A percentile compares a stretch with the other conserved stretches of the same genome.
Conservation (phyloP, 2,797 vertebrate genomes). For the Hemitrygon akajei region DNA sequence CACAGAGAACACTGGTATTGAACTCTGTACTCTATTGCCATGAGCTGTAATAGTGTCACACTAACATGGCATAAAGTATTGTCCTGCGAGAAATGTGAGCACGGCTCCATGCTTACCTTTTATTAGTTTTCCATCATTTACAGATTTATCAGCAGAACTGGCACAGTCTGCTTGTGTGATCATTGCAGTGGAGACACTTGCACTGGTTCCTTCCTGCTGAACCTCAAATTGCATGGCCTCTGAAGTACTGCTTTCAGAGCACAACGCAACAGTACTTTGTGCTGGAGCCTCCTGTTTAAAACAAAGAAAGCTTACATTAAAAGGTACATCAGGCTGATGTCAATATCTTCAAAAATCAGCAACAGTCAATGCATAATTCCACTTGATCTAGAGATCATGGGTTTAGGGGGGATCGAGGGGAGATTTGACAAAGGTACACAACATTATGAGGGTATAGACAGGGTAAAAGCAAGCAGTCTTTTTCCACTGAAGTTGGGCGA, state of each 20-base stretch:
- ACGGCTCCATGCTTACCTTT: constrained; percentile 68
- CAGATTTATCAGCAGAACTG: constrained; percentile 48
- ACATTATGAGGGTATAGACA: too few species aligned
- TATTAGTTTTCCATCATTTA: constrained; percentile 68
- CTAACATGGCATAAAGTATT: neutral
- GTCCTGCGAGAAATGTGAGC: too few species aligned
- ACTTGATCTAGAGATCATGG: too few species aligned
- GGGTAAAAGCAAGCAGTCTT: too few species aligned
- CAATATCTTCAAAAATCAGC: neutral
- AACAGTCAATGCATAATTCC: neutral
- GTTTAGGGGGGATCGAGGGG: too few species aligned
- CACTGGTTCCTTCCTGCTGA: neutral
- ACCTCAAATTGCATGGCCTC: neutral
- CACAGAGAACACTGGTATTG: too few species aligned
- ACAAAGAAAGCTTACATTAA: neutral
- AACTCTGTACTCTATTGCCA: too few species aligned
- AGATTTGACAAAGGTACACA: too few species aligned
- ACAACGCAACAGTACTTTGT: neutral
- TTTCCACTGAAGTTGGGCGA: too few species aligned
- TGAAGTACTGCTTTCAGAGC: neutral
- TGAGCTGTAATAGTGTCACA: too few species aligned
- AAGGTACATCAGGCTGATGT: too few species aligned
- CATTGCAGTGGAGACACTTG: neutral
- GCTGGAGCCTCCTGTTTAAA: neutral
- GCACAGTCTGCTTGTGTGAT: constrained; percentile 15